Evolutionary conservation across 2,113 vertebrate genomes (phyloP), one percentile per base, ranked within the genome.

Genomic region (Heterochromis multidens): DNA sequence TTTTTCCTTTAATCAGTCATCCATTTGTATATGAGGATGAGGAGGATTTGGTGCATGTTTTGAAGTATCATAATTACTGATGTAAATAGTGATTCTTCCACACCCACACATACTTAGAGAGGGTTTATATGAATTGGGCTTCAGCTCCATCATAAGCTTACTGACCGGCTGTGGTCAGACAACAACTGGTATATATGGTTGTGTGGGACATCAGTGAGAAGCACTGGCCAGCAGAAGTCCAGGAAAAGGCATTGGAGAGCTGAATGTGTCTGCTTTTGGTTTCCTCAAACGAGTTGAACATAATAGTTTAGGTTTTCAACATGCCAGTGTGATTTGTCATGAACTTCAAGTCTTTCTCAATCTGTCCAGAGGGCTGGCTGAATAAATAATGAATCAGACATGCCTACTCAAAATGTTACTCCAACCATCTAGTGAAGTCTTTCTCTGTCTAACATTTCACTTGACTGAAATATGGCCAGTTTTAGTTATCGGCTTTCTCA

Each of bases 261-360:
- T 61, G 77, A 27, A 63, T 23, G 49, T 61, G 63, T 84, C 76
- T 79, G 88, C 49, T 74, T 77, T 49, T 81, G 57, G 65, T 86
- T 82, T 90, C 84, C 80, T 85, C 57, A 19, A 72, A 63, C 21
- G 1, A 87, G 49, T 35, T n/a, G 4, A 81, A 33, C 8, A 2
- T 82, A 52, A 83, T 77, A 70, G 59, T 88, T 91, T 84, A 63
- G 74, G 56, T 92, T 91, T 74, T 87, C 72, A n/a, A 78, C 91
- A 88, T 67, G 77, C 81, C 85, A 60, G 58, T 79, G 56, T 62
- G 81, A 76, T 88, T 90, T 85, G 86, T 88, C 86, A 91, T 81
- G 33, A 86, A 72, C 70, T 85, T 35, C 13, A 58, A 81, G 84
- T 82, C 37, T n/a, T 90, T 61, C 79, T 83, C 58, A 85, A 56